Conservation (phyloP, 2,113 vertebrate species). For the Vidua macroura region DNA sequence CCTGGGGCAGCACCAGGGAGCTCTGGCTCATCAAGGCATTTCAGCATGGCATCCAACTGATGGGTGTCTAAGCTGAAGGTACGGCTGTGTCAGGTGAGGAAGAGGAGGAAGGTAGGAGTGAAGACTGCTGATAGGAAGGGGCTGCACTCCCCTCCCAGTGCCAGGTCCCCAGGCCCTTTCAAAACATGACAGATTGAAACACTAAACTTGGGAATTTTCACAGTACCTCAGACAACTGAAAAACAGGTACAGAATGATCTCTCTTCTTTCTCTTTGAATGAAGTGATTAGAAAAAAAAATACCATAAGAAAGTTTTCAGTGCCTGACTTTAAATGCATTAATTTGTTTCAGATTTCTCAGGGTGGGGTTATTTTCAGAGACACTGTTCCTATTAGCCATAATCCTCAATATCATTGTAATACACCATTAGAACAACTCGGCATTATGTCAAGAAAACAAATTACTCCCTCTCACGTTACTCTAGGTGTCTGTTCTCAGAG, state of each 20-base stretch:
- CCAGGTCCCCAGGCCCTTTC: background rate
- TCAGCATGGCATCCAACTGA: background rate
- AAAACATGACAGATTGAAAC: background rate
- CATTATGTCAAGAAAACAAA: background rate
- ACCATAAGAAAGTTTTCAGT: background rate
- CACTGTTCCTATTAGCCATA: background rate
- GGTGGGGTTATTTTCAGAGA: background rate
- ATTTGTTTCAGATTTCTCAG: background rate
- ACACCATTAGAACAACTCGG: background rate
- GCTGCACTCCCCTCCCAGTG: rapidly evolving
- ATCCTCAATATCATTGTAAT: background rate
- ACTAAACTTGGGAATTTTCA: background rate
- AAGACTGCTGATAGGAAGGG: background rate
- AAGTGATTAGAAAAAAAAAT: background rate
- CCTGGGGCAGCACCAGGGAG: background rate
- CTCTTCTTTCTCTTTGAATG: background rate
- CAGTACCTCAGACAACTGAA: background rate
- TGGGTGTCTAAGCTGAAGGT: background rate
- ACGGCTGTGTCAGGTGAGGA: background rate
- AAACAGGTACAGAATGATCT: background rate
- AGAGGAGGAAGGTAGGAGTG: background rate
- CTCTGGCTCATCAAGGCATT: background rate
- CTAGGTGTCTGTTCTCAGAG: background rate
- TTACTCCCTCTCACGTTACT: background rate
- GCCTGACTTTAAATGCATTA: background rate